Conservation (phyloP, 2,113 vertebrate species). For the Otocyon megalotis region DNA sequence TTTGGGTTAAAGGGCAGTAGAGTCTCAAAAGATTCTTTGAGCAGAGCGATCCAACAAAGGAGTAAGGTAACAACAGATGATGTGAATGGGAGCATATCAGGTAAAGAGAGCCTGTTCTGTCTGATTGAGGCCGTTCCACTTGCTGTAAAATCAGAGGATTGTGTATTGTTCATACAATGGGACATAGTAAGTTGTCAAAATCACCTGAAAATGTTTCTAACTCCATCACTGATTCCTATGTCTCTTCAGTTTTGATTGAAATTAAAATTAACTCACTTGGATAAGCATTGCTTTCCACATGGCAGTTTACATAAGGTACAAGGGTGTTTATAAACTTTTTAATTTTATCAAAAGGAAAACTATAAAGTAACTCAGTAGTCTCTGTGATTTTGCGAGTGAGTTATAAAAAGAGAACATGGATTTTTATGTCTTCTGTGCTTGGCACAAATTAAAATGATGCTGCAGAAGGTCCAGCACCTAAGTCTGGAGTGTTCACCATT, state of each 20-base stretch:
- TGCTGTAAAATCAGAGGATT: not conserved
- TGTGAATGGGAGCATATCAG: not conserved
- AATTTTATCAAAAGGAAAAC: not conserved
- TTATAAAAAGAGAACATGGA: not conserved
- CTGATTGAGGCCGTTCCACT: not conserved
- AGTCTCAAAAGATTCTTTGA: not conserved
- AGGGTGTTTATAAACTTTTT: not conserved
- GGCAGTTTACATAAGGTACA: not conserved
- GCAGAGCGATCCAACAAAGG: not conserved
- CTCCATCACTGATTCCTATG: not conserved
- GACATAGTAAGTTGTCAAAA: not conserved
- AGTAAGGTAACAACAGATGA: not conserved
- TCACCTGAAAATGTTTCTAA: not conserved
- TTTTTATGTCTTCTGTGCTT: constrained; percentile 30
- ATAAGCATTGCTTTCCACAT: not conserved
- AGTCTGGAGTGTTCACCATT: not conserved
- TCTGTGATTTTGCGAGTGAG: not conserved
- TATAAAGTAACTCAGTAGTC: not conserved
- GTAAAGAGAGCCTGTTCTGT: not conserved
- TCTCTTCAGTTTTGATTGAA: not conserved
- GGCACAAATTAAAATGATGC: not conserved
- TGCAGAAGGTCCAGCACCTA: not conserved
- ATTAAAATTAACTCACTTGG: not conserved
- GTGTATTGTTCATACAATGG: not conserved
- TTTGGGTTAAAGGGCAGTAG: not conserved